These are phyloP conservation scores for Percopsis transmontana DNA, from an alignment of 2,113 vertebrate species.

Conservation along the genomic window DNA sequence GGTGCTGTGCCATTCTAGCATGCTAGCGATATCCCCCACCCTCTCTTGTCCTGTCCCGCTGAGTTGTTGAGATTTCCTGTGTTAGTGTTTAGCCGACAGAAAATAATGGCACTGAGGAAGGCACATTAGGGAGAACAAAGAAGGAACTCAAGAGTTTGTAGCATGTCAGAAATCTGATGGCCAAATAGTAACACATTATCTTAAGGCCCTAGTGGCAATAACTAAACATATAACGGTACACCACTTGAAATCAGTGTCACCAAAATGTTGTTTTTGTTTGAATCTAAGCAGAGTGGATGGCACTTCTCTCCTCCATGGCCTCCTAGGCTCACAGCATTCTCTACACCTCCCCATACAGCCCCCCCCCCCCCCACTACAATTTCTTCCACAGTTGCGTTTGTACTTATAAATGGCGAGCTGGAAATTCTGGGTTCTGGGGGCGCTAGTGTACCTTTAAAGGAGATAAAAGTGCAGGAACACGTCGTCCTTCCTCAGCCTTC, in stretches of 20 bases:
- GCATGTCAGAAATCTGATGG: slow-evolving; percentile 4
- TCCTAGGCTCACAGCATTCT: too few relatives aligned
- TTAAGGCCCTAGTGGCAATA: background rate
- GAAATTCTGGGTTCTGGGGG: too few relatives aligned
- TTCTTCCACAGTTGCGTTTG: too few relatives aligned
- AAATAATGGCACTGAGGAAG: slow-evolving; percentile 24
- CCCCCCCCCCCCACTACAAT: too few relatives aligned
- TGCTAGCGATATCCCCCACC: slow-evolving; percentile 7
- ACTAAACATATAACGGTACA: background rate
- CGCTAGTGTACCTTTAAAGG: background rate
- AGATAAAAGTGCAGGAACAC: slow-evolving; percentile 16
- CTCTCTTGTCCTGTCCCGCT: slow-evolving; percentile 21
- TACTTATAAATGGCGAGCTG: too few relatives aligned
- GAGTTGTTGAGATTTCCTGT: slow-evolving; percentile 48
- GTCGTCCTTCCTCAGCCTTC: slow-evolving; percentile 56
- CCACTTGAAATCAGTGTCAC: background rate
- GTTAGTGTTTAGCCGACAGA: slow-evolving; percentile 25
- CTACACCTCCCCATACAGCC: too few relatives aligned
- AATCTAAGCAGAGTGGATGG: too few relatives aligned
- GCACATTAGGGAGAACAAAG: slow-evolving; percentile 7
- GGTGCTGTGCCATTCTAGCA: background rate
- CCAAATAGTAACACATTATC: slow-evolving; percentile 1
- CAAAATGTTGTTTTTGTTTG: background rate
- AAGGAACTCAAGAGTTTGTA: slow-evolving; percentile 20
- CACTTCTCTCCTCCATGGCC: too few relatives aligned